Evolutionary conservation across 2,888 invertebrate species (phyloP).

Genomic region (Pseudanteris insignis): DNA sequence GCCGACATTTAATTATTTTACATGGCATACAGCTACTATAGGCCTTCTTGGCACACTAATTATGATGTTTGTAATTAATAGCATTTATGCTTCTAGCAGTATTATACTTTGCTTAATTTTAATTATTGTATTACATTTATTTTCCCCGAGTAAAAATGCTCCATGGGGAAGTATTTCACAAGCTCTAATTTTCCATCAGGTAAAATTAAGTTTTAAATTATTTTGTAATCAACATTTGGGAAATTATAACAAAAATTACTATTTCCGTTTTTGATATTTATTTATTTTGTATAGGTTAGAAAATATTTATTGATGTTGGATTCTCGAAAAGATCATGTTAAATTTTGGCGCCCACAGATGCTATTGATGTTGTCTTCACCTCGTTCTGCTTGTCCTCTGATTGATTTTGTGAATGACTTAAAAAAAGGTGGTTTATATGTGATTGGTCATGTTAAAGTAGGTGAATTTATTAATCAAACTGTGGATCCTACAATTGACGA

Average conservation of each 20-base stretch:
- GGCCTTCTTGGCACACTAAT: constrained; percentile 86
- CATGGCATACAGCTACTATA: constrained; percentile 89
- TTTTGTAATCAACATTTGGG: no score
- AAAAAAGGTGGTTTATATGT: constrained; percentile 94
- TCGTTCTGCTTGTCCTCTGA: constrained; percentile 87
- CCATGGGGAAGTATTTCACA: constrained; percentile 99
- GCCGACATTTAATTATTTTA: constrained; percentile 95
- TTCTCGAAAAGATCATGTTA: constrained; percentile 96
- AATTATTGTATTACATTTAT: constrained; percentile 87
- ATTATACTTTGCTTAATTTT: constrained; percentile 86
- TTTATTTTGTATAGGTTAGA: constrained; percentile 72
- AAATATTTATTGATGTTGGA: constrained; percentile 96
- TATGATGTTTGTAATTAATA: constrained; percentile 95
- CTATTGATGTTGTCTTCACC: constrained; percentile 92
- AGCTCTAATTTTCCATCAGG: constrained; percentile 97
- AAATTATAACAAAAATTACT: no score
- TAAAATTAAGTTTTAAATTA: constrained; percentile 57
- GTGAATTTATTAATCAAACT: constrained; percentile 68
- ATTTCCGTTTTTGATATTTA: no score
- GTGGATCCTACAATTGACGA: constrained; percentile 80
- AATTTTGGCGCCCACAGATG: constrained; percentile 99
- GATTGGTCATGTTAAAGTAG: constrained; percentile 83
- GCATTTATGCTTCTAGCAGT: constrained; percentile 88
- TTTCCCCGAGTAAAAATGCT: constrained; percentile 82
- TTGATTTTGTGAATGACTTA: constrained; percentile 97